A percentile compares a stretch with the other conserved stretches of the same genome.
These are phyloP conservation scores for Molossus alvarezi DNA, from an alignment of 2,797 vertebrate genomes.

Conservation along the genomic window DNA sequence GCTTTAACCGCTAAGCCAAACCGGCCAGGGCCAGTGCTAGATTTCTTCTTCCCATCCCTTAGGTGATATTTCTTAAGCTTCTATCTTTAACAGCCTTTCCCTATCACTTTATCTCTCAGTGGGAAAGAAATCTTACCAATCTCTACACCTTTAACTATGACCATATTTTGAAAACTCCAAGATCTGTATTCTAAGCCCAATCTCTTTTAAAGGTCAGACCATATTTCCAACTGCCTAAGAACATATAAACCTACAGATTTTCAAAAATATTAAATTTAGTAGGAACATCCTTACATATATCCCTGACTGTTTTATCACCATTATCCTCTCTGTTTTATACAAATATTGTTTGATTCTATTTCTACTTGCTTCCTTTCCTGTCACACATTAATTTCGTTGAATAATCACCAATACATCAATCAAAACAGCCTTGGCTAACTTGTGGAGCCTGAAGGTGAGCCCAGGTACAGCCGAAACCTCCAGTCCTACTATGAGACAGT, in stretches of 20 bases:
- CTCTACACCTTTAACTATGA: not conserved
- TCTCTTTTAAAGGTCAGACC: slow-evolving; percentile 28
- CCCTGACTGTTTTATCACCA: not conserved
- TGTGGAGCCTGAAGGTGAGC: not conserved
- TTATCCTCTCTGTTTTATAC: slow-evolving; percentile 1
- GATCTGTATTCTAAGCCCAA: slow-evolving; percentile 7
- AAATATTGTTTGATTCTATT: slow-evolving; percentile 26
- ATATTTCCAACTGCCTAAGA: not conserved
- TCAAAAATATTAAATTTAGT: not conserved
- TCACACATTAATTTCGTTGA: slow-evolving; percentile 9
- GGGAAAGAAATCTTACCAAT: slow-evolving; percentile 40
- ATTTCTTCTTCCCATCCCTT: not conserved
- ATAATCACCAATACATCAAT: not conserved
- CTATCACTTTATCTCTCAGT: not conserved
- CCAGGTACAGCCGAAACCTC: not conserved
- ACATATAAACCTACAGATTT: not conserved
- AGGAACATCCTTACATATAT: not conserved
- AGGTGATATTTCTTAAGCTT: not conserved
- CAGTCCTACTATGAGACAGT: not conserved
- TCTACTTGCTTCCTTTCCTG: not conserved
- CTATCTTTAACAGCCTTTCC: not conserved
- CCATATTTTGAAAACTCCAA: not conserved
- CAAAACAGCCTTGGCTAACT: not conserved
- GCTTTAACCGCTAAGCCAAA: too few relatives aligned
- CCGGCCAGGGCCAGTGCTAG: not conserved